Percentiles rank a stretch among this genome's conserved stretches.
phyloP scores from a whole-genome alignment of 35 echinoderm and acorn worm genomes.

The Chiridota heheva region DNA sequence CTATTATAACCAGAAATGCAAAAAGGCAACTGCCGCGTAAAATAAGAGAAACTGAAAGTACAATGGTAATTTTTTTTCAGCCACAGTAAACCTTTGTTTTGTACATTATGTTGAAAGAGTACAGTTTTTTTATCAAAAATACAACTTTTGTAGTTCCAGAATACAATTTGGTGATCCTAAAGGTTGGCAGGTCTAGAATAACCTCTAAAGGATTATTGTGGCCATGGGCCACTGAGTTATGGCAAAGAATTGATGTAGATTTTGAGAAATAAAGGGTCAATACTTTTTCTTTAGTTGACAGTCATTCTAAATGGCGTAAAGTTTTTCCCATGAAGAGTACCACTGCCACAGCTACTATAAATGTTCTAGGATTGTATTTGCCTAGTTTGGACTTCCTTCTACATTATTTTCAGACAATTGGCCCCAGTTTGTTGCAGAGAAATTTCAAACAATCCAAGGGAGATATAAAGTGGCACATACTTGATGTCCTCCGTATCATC shows the following conservation, averaged over 20 bases:
- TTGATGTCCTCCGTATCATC: constrained; percentile 13
- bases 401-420: constrained; percentile 29
- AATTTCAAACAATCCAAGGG: constrained; percentile 17
- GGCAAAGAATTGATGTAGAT: constrained; percentile 52
- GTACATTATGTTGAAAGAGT: too few species aligned
- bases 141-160: too few species aligned
- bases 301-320: constrained; percentile 32
- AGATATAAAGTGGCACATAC: constrained; percentile 3
- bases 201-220: constrained; percentile 34
- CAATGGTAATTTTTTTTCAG: too few species aligned
- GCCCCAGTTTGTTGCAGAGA: constrained; percentile 24
- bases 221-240: constrained; percentile 50
- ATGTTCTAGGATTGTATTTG: constrained; percentile 1
- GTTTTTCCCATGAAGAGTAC: constrained; percentile 15
- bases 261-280: constrained; percentile 36
- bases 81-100: too few species aligned
- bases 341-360: constrained; percentile 5
- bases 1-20: too few species aligned
- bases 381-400: constrained; percentile 20
- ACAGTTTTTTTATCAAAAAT: too few species aligned
- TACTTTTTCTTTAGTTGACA: constrained; percentile 30
- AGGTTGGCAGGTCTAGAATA: background rate
- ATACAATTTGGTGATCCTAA: too few species aligned
- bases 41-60: too few species aligned
- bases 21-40: too few species aligned